Evolutionary conservation across 2,113 vertebrate species (phyloP).

Genomic region (Pseudopipra pipra): DNA sequence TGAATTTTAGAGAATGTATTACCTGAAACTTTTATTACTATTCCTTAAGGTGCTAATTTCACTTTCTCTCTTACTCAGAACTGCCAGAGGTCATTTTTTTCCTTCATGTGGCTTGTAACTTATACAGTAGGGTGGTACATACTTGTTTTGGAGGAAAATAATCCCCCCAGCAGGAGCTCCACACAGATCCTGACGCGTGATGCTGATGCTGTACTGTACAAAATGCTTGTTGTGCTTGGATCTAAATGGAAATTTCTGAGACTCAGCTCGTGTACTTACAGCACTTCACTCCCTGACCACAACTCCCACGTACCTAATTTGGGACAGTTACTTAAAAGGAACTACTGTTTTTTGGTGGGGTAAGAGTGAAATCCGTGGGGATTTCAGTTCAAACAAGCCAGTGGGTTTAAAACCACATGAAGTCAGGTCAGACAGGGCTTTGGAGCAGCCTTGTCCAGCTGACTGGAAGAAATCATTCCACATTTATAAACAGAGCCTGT

Average conservation of each 20-base stretch:
- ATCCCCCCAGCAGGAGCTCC: neutral
- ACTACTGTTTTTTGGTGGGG: neutral
- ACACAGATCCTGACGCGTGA: rapidly evolving
- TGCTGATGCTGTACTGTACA: neutral
- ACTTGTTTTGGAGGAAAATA: neutral
- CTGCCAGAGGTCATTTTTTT: neutral
- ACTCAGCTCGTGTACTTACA: neutral
- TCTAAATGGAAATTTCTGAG: neutral
- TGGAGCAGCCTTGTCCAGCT: neutral
- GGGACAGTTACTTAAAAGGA: neutral
- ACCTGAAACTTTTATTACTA: neutral
- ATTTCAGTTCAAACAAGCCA: neutral
- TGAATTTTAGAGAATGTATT: neutral
- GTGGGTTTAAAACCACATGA: neutral
- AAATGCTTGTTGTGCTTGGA: neutral
- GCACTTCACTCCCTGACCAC: neutral
- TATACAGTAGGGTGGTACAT: neutral
- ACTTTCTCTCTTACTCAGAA: neutral
- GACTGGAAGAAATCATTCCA: neutral
- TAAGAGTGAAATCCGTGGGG: neutral
- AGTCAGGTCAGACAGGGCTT: neutral
- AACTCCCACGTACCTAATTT: neutral
- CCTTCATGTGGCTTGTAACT: neutral
- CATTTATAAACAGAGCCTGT: neutral
- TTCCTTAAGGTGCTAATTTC: neutral